Conservation (phyloP, 2,113 vertebrate species). For the Rhabdornis inornatus region DNA sequence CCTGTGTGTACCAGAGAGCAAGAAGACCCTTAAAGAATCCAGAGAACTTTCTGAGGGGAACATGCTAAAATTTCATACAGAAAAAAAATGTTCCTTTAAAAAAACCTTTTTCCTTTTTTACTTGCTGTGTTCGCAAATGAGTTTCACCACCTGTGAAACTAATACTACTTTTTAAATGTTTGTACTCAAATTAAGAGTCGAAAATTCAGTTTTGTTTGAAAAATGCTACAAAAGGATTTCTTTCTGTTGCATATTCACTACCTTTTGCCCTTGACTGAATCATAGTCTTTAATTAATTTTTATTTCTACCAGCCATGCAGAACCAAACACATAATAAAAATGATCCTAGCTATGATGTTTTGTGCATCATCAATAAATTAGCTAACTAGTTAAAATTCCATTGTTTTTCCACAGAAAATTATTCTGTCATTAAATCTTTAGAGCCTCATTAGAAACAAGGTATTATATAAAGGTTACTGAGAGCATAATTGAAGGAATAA, state of each 20-base stretch:
- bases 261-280: neutral
- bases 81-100: neutral
- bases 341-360: neutral
- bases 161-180: neutral
- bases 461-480: neutral
- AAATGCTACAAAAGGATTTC: neutral
- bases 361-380: neutral
- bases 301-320: neutral
- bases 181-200: neutral
- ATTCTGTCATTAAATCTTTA: neutral
- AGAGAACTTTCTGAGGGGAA: neutral
- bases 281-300: neutral
- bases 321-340: conserved; percentile 11
- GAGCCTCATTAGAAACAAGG: neutral
- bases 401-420: neutral
- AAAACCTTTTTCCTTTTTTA: neutral
- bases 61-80: neutral
- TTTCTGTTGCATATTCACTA: neutral
- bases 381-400: neutral
- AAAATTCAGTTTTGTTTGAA: neutral
- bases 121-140: neutral
- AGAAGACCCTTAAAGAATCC: neutral
- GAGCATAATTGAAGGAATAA: neutral
- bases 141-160: neutral
- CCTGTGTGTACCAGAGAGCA: rapidly evolving